phyloP scores from a whole-genome alignment of 2,113 vertebrate species.

The Platichthys stellatus region DNA sequence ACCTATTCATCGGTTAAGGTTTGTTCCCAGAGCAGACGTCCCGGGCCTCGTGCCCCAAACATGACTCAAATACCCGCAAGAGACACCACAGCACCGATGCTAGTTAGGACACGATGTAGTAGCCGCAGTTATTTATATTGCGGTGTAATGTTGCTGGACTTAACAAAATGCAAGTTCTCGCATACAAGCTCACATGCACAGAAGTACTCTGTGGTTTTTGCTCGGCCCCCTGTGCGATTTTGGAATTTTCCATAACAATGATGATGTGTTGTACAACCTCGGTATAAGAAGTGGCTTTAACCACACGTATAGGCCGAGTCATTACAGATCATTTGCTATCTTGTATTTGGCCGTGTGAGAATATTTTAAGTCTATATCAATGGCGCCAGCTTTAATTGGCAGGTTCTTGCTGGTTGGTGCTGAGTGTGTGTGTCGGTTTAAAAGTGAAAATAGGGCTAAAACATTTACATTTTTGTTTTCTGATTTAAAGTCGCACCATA shows the following conservation, averaged over 20 bases:
- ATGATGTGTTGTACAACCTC: conserved; percentile 24
- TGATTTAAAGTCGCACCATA: conserved; percentile 17
- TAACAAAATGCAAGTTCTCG: conserved; percentile 21
- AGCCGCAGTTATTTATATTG: conserved; percentile 58
- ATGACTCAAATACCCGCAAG: conserved; percentile 55
- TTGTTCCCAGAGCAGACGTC: conserved; percentile 69
- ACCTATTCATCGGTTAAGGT: conserved; percentile 61
- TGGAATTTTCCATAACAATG: conserved; percentile 50
- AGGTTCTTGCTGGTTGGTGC: conserved; percentile 16
- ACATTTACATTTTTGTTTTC: conserved; percentile 15
- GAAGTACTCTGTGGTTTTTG: conserved; percentile 26
- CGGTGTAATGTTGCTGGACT: conserved; percentile 44
- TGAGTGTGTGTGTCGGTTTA: neutral
- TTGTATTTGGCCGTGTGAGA: conserved; percentile 28
- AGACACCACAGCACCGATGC: conserved; percentile 37
- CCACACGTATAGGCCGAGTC: conserved; percentile 12
- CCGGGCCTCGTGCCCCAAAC: conserved; percentile 55
- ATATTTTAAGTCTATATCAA: conserved; percentile 21
- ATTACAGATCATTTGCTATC: conserved; percentile 13
- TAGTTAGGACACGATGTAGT: conserved; percentile 29
- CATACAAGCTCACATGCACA: neutral
- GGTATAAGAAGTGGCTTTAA: conserved; percentile 29
- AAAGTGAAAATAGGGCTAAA: conserved; percentile 9
- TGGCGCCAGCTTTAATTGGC: conserved; percentile 32
- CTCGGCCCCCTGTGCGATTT: neutral